Percentiles rank a stretch among this genome's conserved stretches.
These are phyloP conservation scores for Esox niger DNA, from an alignment of 2,113 vertebrate genomes.

Conservation along the genomic window DNA sequence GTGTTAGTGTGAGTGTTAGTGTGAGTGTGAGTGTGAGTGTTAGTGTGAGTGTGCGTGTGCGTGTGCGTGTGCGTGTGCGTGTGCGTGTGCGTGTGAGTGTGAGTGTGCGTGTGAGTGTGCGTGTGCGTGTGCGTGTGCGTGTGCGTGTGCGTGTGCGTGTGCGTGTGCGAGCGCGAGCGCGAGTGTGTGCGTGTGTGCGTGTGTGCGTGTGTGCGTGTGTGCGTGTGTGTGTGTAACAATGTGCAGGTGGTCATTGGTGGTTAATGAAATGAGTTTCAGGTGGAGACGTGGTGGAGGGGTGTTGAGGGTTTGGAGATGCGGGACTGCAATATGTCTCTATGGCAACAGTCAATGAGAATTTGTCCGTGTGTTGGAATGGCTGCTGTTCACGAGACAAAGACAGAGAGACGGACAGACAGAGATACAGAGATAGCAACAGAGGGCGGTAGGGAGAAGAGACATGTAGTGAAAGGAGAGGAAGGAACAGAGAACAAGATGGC, in stretches of 20 bases:
- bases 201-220: constrained; percentile 1
- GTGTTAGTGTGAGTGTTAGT: too few species aligned
- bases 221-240: constrained; percentile 1
- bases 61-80: constrained; percentile 14
- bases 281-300: constrained; percentile 39
- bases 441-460: constrained; percentile 5
- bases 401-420: constrained; percentile 16
- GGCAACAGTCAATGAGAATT: constrained; percentile 67
- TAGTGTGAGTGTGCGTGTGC: constrained; percentile 1
- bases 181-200: constrained; percentile 5
- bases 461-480: too few species aligned
- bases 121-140: constrained; percentile 5
- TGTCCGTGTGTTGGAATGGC: constrained; percentile 52
- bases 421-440: constrained; percentile 3
- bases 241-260: constrained; percentile 6
- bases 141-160: constrained; percentile 9
- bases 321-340: constrained; percentile 58
- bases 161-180: background rate
- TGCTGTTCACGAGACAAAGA: constrained; percentile 34
- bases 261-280: constrained; percentile 55
- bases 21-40: constrained; percentile 12
- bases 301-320: constrained; percentile 48
- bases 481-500: too few species aligned
- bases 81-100: background rate
- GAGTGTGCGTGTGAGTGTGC: constrained; percentile 1